phyloP scores from a whole-genome alignment of 1,140 invertebrate species.

The Drosophila parabipectinata region DNA sequence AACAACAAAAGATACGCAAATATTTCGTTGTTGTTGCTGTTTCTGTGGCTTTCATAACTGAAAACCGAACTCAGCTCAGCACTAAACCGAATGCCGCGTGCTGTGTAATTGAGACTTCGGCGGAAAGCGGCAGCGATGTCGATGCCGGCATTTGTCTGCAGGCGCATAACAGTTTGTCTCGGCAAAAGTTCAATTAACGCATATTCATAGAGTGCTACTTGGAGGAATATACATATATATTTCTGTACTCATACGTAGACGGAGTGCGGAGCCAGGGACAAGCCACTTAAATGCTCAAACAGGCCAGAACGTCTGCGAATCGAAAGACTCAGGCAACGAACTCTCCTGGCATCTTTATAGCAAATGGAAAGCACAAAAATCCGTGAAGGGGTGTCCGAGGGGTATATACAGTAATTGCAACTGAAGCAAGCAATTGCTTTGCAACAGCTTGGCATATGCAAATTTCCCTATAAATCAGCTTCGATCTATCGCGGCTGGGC shows the following conservation, averaged over 20 bases:
- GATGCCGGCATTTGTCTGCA: conserved; percentile 57
- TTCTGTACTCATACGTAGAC: neutral
- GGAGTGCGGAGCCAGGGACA: neutral
- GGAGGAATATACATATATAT: neutral
- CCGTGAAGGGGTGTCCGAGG: no score
- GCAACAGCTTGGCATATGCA: conserved; percentile 65
- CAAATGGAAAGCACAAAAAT: neutral
- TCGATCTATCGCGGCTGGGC: conserved; percentile 35
- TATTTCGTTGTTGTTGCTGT: conserved; percentile 42
- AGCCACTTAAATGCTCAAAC: conserved; percentile 75
- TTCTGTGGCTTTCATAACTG: conserved; percentile 60
- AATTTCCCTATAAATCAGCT: conserved; percentile 78
- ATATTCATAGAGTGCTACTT: conserved; percentile 56
- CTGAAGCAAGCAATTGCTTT: conserved; percentile 13
- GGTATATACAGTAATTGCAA: neutral
- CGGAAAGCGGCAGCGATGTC: conserved; percentile 16
- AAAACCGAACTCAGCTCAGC: conserved; percentile 17
- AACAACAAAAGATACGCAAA: conserved; percentile 81
- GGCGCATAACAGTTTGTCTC: conserved; percentile 73
- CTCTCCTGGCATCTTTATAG: conserved; percentile 34
- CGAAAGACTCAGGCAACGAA: conserved; percentile 82
- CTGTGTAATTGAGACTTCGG: conserved; percentile 54
- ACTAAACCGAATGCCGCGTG: conserved; percentile 28
- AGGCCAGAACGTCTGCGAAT: conserved; percentile 77
- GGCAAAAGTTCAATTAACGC: conserved; percentile 78